Percentiles rank a stretch among this genome's conserved stretches.
Evolutionary conservation across 1,140 invertebrate species (phyloP).

Genomic region (Hylaeus anthracinus): DNA sequence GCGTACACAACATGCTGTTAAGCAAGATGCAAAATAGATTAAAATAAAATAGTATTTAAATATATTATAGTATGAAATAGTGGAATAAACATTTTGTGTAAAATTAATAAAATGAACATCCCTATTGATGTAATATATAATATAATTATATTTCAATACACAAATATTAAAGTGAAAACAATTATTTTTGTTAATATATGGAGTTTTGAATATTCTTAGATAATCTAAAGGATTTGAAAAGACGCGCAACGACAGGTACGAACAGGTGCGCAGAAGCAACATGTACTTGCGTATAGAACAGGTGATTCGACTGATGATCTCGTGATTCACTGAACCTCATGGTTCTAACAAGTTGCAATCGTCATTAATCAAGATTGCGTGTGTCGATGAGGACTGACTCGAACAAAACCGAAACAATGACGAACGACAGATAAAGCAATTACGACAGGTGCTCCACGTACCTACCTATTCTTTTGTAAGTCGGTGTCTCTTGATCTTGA

Average conservation of each 20-base stretch:
- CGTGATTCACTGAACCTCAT: constrained; percentile 48
- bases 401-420: constrained; percentile 27
- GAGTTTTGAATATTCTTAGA: too few relatives aligned
- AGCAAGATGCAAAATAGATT: constrained; percentile 38
- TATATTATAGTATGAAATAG: not conserved
- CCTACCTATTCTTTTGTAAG: constrained; percentile 11
- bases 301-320: constrained; percentile 60
- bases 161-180: not conserved
- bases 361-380: constrained; percentile 40
- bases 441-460: constrained; percentile 32
- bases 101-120: constrained; percentile 25
- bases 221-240: not conserved
- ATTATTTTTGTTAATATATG: too few relatives aligned
- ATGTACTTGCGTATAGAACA: constrained; percentile 37
- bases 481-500: not conserved
- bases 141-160: not conserved
- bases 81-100: not conserved
- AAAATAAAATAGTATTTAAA: not conserved
- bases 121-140: constrained; percentile 2
- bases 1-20: constrained; percentile 80
- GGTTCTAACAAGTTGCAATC: constrained; percentile 28
- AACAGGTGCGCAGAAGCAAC: constrained; percentile 41
- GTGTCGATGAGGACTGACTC: constrained; percentile 4
- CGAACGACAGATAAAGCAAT: constrained; percentile 44
- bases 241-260: constrained; percentile 20